phyloP scores from a whole-genome alignment of 2,113 vertebrate species.

The Myotis yumanensis region DNA sequence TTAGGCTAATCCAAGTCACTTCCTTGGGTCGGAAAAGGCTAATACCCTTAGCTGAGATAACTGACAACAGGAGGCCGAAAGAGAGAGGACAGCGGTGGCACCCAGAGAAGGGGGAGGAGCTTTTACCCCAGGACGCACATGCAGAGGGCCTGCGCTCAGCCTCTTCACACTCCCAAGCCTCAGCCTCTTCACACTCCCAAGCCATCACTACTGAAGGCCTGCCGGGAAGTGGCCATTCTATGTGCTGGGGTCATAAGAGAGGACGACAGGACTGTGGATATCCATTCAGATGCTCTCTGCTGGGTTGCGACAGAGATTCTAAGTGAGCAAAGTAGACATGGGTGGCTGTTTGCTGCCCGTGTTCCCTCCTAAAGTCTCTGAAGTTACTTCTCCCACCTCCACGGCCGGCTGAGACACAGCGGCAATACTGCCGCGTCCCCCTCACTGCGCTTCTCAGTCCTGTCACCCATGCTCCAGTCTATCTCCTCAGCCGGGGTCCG shows the following conservation, averaged over 20 bases:
- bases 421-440: accelerated
- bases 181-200: neutral
- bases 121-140: neutral
- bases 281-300: neutral
- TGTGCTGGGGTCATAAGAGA: neutral
- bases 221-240: neutral
- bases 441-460: neutral
- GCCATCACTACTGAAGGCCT: neutral
- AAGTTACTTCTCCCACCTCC: neutral
- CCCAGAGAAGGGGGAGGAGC: neutral
- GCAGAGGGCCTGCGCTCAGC: no score
- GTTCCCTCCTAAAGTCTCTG: neutral
- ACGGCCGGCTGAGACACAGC: no score
- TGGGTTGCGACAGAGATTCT: neutral
- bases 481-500: neutral
- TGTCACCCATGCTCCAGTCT: neutral
- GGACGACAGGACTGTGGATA: accelerated
- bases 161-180: neutral
- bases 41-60: neutral
- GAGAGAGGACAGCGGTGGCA: neutral
- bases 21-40: neutral
- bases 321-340: neutral
- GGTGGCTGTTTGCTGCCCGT: no score
- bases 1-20: neutral
- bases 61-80: neutral